Conservation (phyloP, 2,888 invertebrate species). For the Junonia oenone region DNA sequence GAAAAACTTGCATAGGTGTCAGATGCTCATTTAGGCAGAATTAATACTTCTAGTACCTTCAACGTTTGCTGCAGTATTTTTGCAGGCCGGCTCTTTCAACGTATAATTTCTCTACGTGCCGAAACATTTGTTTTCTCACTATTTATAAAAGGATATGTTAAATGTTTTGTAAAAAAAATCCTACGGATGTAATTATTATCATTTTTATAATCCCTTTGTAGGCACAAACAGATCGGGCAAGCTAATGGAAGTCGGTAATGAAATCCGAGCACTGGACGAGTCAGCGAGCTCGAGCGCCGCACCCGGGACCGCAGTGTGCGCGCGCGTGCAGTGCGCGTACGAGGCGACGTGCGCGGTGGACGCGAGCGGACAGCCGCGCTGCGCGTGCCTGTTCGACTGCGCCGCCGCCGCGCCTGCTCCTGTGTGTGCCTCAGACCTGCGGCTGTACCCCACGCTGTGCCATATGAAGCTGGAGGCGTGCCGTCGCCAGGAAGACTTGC, state of each 20-base stretch:
- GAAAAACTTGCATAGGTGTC: too few relatives aligned
- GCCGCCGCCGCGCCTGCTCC: conserved; percentile 79
- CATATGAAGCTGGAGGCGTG: conserved; percentile 93
- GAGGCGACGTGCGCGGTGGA: conserved; percentile 92
- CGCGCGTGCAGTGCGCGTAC: conserved; percentile 89
- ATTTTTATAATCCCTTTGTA: conserved; percentile 27
- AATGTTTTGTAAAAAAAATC: too few relatives aligned
- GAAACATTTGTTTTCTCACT: too few relatives aligned
- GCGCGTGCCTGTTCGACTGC: conserved; percentile 90
- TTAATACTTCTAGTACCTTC: too few relatives aligned
- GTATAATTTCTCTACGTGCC: too few relatives aligned
- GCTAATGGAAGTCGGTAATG: conserved; percentile 52
- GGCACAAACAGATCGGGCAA: conserved; percentile 54
- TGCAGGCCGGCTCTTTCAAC: too few relatives aligned
- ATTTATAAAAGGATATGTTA: too few relatives aligned
- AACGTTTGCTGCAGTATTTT: too few relatives aligned
- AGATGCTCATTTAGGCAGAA: too few relatives aligned
- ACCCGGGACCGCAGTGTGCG: conserved; percentile 84
- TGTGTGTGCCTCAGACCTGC: conserved; percentile 91
- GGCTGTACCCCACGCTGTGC: conserved; percentile 89
- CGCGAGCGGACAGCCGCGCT: conserved; percentile 81
- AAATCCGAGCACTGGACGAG: conserved; percentile 54
- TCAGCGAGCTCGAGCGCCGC: conserved; percentile 52
- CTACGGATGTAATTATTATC: too few relatives aligned
- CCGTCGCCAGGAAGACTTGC: conserved; percentile 87